Evolutionary conservation across 2,797 vertebrate genomes (phyloP).

Genomic region (Australoheros facetus): DNA sequence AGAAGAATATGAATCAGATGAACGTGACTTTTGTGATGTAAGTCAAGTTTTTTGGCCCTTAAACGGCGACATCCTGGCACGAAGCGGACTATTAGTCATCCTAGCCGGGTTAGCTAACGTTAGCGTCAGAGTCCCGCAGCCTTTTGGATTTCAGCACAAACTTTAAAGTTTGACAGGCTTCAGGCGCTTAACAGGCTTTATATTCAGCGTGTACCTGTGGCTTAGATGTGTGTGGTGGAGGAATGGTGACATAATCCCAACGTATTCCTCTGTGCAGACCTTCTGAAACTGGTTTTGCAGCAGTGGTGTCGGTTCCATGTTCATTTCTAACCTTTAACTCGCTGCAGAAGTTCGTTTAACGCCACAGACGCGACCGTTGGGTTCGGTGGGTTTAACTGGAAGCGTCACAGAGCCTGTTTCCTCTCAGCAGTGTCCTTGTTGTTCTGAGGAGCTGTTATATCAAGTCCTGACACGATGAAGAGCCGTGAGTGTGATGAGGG

Average conservation of each 20-base stretch:
- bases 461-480: neutral
- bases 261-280: neutral
- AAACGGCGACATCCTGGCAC: neutral
- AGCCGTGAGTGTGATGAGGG: neutral
- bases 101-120: conserved; percentile 19
- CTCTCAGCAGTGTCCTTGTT: neutral
- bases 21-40: rapidly evolving
- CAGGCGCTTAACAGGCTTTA: too few species aligned
- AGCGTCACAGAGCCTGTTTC: neutral
- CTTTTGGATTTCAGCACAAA: neutral
- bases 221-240: neutral
- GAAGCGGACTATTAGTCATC: neutral
- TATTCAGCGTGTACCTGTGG: neutral
- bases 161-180: neutral
- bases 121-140: neutral
- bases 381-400: neutral
- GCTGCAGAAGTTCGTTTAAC: neutral
- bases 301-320: neutral
- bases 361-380: neutral
- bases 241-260: neutral
- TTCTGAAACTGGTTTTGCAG: neutral
- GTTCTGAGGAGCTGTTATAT: neutral
- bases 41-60: rapidly evolving
- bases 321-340: neutral
- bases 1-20: neutral